Conservation (phyloP, 30 jellyfish, hydroid and myxozoan species). For the Hydractinia echinata region DNA sequence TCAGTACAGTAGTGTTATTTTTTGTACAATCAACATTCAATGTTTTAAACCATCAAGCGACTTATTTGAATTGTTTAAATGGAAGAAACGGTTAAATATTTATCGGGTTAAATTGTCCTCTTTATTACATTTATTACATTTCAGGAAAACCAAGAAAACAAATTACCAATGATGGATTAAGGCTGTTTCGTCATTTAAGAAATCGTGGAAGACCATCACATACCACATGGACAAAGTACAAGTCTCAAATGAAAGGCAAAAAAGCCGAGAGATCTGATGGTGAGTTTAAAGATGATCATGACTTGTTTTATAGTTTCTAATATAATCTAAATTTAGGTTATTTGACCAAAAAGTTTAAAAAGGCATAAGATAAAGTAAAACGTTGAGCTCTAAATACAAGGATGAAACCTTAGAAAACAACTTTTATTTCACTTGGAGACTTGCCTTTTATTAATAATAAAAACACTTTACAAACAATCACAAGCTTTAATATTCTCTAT, state of each 20-base stretch:
- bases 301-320: not conserved
- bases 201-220: conserved; percentile 90
- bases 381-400: too few species aligned
- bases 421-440: too few species aligned
- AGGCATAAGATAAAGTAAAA: too few species aligned
- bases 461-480: too few species aligned
- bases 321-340: too few species aligned
- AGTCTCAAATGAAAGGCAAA: conserved; percentile 20
- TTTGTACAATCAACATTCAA: not conserved
- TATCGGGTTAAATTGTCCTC: not conserved
- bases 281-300: not conserved
- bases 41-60: not conserved
- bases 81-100: not conserved
- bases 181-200: conserved; percentile 50
- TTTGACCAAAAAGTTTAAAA: too few species aligned
- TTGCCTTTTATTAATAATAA: too few species aligned
- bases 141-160: conserved; percentile 67
- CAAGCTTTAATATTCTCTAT: too few species aligned
- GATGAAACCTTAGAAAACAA: too few species aligned
- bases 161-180: conserved; percentile 70
- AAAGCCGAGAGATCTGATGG: not conserved
- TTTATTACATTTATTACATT: not conserved
- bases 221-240: conserved; percentile 50
- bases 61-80: not conserved
- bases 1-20: not conserved